phyloP scores from a whole-genome alignment of 2,888 invertebrate species.

The Gisinianus flammeolus region DNA sequence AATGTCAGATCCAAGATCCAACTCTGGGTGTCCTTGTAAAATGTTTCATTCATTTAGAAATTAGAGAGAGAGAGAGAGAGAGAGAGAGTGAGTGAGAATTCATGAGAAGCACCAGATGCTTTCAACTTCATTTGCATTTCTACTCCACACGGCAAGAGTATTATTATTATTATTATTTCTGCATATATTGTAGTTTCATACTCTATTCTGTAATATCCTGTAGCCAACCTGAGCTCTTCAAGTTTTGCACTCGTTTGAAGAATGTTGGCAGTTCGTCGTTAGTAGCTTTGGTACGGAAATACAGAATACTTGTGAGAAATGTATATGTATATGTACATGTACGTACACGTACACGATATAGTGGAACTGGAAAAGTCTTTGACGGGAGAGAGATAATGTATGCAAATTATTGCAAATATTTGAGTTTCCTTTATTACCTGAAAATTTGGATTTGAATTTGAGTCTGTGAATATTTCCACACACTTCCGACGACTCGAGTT shows the following conservation, averaged over 20 bases:
- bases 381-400: slow-evolving; percentile 11
- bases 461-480: not conserved
- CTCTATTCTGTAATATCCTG: not conserved
- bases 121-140: slow-evolving; percentile 25
- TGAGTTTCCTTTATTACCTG: slow-evolving; percentile 13
- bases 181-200: not conserved
- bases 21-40: slow-evolving; percentile 4
- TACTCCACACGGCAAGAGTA: not conserved
- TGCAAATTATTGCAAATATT: slow-evolving; percentile 29
- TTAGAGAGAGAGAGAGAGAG: slow-evolving; percentile 12
- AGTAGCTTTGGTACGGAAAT: not conserved
- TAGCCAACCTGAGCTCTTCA: not conserved
- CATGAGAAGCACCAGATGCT: slow-evolving; percentile 36
- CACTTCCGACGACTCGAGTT: not conserved
- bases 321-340: not conserved
- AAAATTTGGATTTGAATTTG: not conserved
- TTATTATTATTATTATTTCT: not conserved
- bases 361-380: not conserved
- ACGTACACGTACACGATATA: not conserved
- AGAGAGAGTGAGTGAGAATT: slow-evolving; percentile 1
- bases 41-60: slow-evolving; percentile 34
- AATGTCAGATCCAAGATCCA: not conserved
- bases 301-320: not conserved
- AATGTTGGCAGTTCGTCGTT: too few species aligned
- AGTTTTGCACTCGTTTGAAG: not conserved